A percentile compares a stretch with the other conserved stretches of the same genome.
Evolutionary conservation across 2,888 invertebrate genomes (phyloP).

Genomic region (Diadegma fenestrale): DNA sequence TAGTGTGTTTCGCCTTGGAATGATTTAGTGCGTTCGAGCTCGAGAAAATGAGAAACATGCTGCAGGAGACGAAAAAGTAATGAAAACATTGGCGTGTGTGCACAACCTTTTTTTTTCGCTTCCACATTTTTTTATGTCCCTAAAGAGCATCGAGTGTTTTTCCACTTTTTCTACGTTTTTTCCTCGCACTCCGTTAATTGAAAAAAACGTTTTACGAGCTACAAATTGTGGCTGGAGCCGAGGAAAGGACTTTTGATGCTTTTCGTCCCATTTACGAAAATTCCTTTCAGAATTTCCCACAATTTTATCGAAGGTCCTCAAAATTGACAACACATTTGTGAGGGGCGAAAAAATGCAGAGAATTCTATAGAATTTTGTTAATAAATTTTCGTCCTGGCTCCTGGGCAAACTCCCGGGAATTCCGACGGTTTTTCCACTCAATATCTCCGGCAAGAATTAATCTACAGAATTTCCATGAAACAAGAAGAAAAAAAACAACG

Average conservation of each 20-base stretch:
- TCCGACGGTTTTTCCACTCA: no score
- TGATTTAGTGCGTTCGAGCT: constrained; percentile 55
- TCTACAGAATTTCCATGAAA: no score
- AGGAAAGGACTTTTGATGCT: background rate
- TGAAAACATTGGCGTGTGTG: constrained; percentile 12
- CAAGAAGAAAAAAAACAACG: no score
- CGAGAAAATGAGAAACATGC: constrained; percentile 43
- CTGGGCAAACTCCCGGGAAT: no score
- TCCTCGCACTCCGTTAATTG: background rate
- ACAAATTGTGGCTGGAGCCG: background rate
- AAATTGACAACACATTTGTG: background rate
- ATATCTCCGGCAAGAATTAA: no score
- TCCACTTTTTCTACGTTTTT: background rate
- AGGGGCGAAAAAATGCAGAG: background rate
- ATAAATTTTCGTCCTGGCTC: no score
- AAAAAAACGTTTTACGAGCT: background rate
- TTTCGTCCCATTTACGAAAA: background rate
- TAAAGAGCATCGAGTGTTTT: background rate
- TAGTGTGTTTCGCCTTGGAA: constrained; percentile 48
- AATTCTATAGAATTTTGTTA: no score
- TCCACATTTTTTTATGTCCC: constrained; percentile 17
- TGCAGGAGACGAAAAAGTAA: constrained; percentile 25
- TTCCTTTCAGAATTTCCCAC: background rate
- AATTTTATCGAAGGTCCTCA: background rate
- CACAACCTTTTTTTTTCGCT: background rate